Conservation (phyloP, 2,113 vertebrate species). For the Nycticorax nycticorax region DNA sequence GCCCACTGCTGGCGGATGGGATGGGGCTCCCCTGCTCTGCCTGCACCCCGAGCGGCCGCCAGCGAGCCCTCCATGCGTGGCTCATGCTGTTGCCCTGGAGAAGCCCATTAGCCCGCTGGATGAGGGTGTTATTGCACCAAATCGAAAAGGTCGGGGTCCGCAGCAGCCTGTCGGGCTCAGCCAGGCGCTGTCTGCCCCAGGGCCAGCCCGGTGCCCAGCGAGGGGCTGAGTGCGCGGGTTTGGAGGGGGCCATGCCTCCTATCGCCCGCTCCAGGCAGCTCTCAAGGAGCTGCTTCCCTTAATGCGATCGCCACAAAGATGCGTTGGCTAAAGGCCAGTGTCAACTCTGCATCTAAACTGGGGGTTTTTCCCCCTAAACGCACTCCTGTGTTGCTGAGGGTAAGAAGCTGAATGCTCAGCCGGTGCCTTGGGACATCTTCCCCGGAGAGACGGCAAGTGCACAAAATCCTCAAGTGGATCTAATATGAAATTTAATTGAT, state of each 20-base stretch:
- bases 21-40: neutral
- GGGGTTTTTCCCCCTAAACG: rapidly evolving
- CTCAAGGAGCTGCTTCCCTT: neutral
- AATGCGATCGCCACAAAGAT: neutral
- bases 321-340: neutral
- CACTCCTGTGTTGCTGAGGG: too few species aligned
- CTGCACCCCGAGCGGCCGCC: too few species aligned
- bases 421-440: neutral
- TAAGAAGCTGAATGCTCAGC: neutral
- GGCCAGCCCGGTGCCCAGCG: neutral
- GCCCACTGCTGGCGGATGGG: neutral
- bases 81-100: neutral
- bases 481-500: neutral
- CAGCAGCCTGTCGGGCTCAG: neutral
- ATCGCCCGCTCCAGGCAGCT: neutral
- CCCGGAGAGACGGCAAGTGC: rapidly evolving
- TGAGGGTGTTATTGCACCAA: neutral
- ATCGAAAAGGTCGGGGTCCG: neutral
- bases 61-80: neutral
- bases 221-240: neutral
- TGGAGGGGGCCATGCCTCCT: neutral
- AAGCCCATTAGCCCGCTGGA: neutral
- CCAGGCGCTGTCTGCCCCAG: neutral
- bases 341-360: neutral
- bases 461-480: neutral